phyloP scores from a whole-genome alignment of 2,113 vertebrate genomes.

The Anarhynchus alexandrinus region DNA sequence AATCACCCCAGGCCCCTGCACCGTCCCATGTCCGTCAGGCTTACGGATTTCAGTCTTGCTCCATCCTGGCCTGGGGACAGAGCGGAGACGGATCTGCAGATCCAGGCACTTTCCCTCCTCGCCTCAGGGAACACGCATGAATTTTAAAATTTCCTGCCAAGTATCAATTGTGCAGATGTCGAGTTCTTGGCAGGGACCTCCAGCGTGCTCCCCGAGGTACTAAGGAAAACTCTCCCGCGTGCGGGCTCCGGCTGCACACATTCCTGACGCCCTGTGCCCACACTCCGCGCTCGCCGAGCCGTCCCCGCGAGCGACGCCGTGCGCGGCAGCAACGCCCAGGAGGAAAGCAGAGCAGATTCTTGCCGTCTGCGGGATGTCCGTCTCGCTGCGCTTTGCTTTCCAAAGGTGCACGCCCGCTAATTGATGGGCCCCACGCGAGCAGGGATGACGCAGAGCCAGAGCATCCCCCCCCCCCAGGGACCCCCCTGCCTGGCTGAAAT shows the following conservation, averaged over 20 bases:
- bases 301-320: fast-evolving
- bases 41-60: neutral
- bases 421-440: neutral
- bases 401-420: neutral
- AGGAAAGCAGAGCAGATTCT: neutral
- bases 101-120: neutral
- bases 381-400: neutral
- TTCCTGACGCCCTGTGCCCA: neutral
- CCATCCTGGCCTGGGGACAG: neutral
- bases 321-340: neutral
- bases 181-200: neutral
- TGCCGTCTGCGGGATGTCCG: neutral
- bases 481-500: neutral
- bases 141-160: conserved; percentile 20
- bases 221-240: neutral
- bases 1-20: no score
- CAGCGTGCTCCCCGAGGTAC: neutral
- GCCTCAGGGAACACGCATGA: neutral
- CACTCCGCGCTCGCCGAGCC: neutral
- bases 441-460: neutral
- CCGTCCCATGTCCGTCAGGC: fast-evolving
- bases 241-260: neutral
- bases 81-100: neutral
- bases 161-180: conserved; percentile 23
- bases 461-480: neutral